Evolutionary conservation across 1,140 invertebrate genomes (phyloP).

Genomic region (Limonius californicus): DNA sequence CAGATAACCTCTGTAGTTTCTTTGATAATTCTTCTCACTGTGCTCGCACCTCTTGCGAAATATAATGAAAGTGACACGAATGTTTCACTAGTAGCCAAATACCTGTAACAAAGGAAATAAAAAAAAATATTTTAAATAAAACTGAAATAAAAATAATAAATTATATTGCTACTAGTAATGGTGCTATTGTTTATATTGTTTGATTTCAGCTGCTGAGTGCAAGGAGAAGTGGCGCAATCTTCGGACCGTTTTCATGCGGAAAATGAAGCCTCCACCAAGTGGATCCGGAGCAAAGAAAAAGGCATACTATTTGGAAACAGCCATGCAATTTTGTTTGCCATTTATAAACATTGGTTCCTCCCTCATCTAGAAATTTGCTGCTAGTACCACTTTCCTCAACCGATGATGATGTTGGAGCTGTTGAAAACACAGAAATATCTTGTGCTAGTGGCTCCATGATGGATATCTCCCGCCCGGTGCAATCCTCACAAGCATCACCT

Average conservation of each 20-base stretch:
- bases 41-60: background rate
- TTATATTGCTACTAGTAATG: background rate
- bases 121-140: background rate
- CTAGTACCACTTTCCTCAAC: no score
- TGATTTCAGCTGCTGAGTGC: background rate
- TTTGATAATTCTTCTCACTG: no score
- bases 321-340: background rate
- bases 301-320: background rate
- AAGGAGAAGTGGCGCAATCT: background rate
- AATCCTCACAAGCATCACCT: no score
- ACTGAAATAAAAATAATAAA: no score
- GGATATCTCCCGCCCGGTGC: no score
- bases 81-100: background rate
- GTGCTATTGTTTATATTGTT: background rate
- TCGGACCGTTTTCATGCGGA: background rate
- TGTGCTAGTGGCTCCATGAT: no score
- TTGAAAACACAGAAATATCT: no score
- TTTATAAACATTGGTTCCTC: no score
- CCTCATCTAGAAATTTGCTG: no score
- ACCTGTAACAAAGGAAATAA: background rate
- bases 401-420: no score
- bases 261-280: background rate
- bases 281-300: background rate
- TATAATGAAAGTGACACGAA: conserved; percentile 15
- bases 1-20: no score